phyloP scores from a whole-genome alignment of 2,797 vertebrate genomes.

The Ctenosaura bakeri region DNA sequence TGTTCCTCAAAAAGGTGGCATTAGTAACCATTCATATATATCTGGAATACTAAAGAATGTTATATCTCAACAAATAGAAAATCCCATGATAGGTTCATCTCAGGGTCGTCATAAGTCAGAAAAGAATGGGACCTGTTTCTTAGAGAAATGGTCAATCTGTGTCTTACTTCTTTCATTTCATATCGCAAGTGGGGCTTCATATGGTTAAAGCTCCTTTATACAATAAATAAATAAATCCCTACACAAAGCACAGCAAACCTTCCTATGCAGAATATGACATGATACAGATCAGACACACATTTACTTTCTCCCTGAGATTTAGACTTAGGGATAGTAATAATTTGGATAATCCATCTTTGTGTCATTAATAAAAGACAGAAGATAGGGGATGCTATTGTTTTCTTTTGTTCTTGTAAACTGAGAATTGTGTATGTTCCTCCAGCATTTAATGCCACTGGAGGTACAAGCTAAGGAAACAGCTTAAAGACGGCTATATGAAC shows the following conservation, averaged over 20 bases:
- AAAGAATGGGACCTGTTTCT: not conserved
- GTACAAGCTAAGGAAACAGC: slow-evolving; percentile 37
- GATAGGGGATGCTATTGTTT: not conserved
- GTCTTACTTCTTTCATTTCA: not conserved
- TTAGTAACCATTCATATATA: not conserved
- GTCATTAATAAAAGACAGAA: not conserved
- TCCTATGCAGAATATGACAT: not conserved
- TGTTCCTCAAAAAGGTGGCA: too few relatives aligned
- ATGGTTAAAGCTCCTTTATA: not conserved
- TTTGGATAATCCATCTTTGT: too few relatives aligned
- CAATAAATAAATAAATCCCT: not conserved
- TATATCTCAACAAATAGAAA: not conserved
- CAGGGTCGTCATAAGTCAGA: too few relatives aligned
- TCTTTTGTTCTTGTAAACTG: not conserved
- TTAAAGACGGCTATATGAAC: slow-evolving; percentile 38
- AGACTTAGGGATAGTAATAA: not conserved
- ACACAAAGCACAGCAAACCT: too few relatives aligned
- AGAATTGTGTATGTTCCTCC: not conserved
- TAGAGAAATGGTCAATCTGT: not conserved
- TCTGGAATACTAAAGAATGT: not conserved
- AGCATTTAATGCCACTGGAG: slow-evolving; percentile 23
- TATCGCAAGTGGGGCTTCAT: not conserved
- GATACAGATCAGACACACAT: not conserved
- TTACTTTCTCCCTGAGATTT: not conserved
- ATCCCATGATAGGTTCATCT: too few relatives aligned